Base-by-base conservation (phyloP, 2,888 invertebrate genomes). In the Aricia artaxerxes region DNA sequence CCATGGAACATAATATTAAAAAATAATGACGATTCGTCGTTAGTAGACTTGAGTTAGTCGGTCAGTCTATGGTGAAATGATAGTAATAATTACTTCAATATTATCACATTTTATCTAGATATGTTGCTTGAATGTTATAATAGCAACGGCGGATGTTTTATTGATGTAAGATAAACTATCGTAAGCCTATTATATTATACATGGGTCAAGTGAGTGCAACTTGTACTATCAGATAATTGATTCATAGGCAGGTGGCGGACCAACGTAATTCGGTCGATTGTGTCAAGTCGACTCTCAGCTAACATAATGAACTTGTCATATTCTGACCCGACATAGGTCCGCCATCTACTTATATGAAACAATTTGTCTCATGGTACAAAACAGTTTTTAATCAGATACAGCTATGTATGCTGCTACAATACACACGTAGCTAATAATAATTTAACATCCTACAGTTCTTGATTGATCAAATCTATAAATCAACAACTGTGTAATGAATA, bases 41-140 rank as follows among this genome's bases (percentile, higher is more conserved):
- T 60, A n/a, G 60, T 6, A 5, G 60, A n/a, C 6, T 60, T 49
- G 49, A 49, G 60, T 60, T 60, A 60, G 60, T 60, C n/a, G 6
- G n/a, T 6, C 60, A 60, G 60, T 60, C 60, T 60, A n/a, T n/a
- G 60, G 60, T 61, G 60, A 61, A 61, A 61, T n/a, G 60, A 61
- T 57, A 16, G 16, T 16, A 60, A 60, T 60, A 60, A 6, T n/a
- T 60, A 60, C n/a, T 16, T 60, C 6, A 16, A n/a, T 60, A 2
- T 60, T 6, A n/a, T 60, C 60, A 61, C 7, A 61, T 61, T 24
- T 61, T 61, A 49, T 49, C 49, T 16, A 61, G 24, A 24, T 61
- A 61, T 16, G n/a, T 60, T 61, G 60, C 60, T 61, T 61, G n/a
- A 61, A 24, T 7, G 60, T 61, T 61, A 61, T 61, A 7, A 61